phyloP scores from a whole-genome alignment of 2,888 invertebrate species.

The Apomyelois bistriatella region DNA sequence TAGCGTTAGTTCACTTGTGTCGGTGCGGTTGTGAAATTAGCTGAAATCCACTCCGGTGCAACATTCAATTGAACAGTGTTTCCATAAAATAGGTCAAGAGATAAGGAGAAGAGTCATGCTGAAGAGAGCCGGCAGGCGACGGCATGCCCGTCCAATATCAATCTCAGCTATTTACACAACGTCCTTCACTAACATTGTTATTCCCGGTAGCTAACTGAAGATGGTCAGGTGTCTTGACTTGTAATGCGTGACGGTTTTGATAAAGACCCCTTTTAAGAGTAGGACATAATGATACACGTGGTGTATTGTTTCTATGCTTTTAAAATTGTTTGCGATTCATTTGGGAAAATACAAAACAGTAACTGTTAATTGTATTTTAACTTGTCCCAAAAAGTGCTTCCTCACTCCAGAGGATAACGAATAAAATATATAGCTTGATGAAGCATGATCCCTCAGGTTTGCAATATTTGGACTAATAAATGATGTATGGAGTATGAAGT shows the following conservation, averaged over 20 bases:
- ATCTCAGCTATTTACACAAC: conserved; percentile 75
- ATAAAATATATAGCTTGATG: too few relatives aligned
- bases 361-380: too few relatives aligned
- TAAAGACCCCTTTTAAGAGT: not conserved
- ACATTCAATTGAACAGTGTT: conserved; percentile 30
- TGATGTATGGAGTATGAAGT: too few relatives aligned
- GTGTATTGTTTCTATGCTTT: too few relatives aligned
- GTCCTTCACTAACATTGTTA: conserved; percentile 18
- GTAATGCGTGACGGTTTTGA: conserved; percentile 6
- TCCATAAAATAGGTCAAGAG: conserved; percentile 21
- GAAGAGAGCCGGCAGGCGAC: conserved; percentile 31
- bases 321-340: too few relatives aligned
- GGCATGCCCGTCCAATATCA: conserved; percentile 74
- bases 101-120: conserved; percentile 48
- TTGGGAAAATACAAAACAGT: too few relatives aligned
- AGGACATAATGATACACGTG: not conserved
- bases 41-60: conserved; percentile 62
- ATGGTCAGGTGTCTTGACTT: conserved; percentile 36
- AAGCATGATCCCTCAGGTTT: too few relatives aligned
- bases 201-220: conserved; percentile 26
- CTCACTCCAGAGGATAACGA: too few relatives aligned
- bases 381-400: too few relatives aligned
- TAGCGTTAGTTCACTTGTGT: conserved; percentile 42
- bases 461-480: too few relatives aligned
- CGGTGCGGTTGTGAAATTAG: conserved; percentile 71